Evolutionary conservation across 2,113 vertebrate species (phyloP).

Genomic region (Struthidea cinerea): DNA sequence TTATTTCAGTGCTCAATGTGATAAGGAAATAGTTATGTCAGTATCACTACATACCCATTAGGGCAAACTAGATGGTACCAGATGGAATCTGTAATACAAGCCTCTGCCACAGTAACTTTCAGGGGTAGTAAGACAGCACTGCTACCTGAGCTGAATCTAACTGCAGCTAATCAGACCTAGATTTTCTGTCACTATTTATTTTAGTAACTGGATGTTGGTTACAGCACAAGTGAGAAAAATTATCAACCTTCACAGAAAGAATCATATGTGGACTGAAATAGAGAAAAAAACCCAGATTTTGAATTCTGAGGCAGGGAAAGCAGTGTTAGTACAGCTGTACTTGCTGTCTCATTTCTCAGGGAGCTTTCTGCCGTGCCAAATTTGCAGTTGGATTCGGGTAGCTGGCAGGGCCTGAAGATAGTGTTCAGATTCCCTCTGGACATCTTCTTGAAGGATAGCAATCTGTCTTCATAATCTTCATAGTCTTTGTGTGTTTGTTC

Average conservation of each 20-base stretch:
- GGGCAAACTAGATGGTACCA: neutral
- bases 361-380: neutral
- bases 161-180: neutral
- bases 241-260: neutral
- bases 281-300: neutral
- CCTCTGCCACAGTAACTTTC: neutral
- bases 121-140: neutral
- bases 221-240: neutral
- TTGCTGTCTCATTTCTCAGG: neutral
- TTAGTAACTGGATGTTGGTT: neutral
- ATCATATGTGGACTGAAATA: neutral
- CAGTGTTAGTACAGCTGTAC: neutral
- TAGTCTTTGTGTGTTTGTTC: neutral
- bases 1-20: neutral
- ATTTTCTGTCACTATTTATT: neutral
- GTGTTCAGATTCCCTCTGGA: neutral
- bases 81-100: neutral
- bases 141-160: neutral
- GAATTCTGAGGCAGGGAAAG: accelerated
- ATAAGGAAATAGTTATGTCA: neutral
- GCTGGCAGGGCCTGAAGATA: neutral
- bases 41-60: neutral
- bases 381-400: neutral
- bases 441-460: neutral
- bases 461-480: neutral